phyloP scores from a whole-genome alignment of 2,888 invertebrate genomes.

The Mallateleia sp. region DNA sequence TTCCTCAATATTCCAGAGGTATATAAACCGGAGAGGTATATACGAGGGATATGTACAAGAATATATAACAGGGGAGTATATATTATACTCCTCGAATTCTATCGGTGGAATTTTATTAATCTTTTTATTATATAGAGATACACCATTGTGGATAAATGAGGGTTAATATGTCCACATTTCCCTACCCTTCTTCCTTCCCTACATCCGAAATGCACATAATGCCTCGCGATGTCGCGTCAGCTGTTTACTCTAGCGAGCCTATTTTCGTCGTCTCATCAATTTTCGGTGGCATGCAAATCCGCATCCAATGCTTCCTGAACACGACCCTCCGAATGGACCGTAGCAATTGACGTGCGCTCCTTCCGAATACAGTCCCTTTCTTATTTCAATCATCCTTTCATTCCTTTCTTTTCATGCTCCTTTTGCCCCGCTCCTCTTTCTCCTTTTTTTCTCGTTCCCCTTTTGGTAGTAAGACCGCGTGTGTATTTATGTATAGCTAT shows the following conservation, averaged over 20 bases:
- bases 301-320: conserved; percentile 82
- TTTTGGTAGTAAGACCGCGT: conserved; percentile 45
- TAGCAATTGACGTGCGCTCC: conserved; percentile 60
- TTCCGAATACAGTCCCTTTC: conserved; percentile 36
- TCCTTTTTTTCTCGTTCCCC: conserved; percentile 21
- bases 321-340: conserved; percentile 66
- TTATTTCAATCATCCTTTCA: conserved; percentile 65
- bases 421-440: conserved; percentile 17
- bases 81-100: no score
- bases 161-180: conserved; percentile 22
- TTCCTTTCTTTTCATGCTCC: conserved; percentile 54
- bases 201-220: conserved; percentile 52
- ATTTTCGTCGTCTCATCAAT: conserved; percentile 85
- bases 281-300: conserved; percentile 87
- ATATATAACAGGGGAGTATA: no score
- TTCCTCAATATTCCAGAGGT: no score
- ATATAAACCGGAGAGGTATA: no score
- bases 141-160: no score
- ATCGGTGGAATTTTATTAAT: no score
- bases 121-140: no score
- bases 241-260: conserved; percentile 46
- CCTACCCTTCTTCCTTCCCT: conserved; percentile 22
- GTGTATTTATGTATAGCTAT: conserved; percentile 73
- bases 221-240: conserved; percentile 50
- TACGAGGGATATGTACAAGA: no score